These are phyloP conservation scores for Heliconius congener DNA, from an alignment of 1,140 invertebrate species.

Conservation along the genomic window DNA sequence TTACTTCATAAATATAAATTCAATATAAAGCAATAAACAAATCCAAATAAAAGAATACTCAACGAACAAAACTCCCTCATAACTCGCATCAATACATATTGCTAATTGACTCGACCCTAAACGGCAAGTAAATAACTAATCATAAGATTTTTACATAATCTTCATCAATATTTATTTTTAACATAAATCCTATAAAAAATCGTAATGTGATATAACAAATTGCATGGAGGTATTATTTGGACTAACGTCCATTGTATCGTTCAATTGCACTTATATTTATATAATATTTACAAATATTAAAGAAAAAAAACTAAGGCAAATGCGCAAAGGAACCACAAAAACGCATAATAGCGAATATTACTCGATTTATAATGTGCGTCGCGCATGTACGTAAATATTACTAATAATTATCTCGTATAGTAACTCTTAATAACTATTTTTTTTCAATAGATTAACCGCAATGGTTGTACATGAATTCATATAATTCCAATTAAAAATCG, in stretches of 20 bases:
- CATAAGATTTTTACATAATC: constrained; percentile 17
- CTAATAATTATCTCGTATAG: not conserved
- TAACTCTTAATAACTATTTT: not conserved
- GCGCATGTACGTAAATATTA: not conserved
- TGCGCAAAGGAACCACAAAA: constrained; percentile 43
- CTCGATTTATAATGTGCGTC: constrained; percentile 25
- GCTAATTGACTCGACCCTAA: constrained; percentile 29
- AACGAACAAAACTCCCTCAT: constrained; percentile 19
- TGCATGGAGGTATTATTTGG: constrained; percentile 34
- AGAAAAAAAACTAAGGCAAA: constrained; percentile 39
- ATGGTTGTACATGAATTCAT: not conserved
- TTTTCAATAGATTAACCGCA: not conserved
- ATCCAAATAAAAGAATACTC: constrained; percentile 18
- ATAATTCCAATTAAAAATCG: not conserved
- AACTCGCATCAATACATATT: constrained; percentile 17
- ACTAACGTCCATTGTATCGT: constrained; percentile 17
- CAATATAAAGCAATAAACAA: not conserved
- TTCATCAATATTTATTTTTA: constrained; percentile 24
- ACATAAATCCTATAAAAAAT: constrained; percentile 24
- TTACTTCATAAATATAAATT: no score
- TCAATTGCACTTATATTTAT: constrained; percentile 36
- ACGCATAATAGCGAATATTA: constrained; percentile 27
- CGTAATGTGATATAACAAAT: constrained; percentile 31
- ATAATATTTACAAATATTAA: constrained; percentile 33
- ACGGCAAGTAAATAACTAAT: constrained; percentile 26